phyloP scores from a whole-genome alignment of 2,888 invertebrate genomes.

The Pyrochroa serraticornis region DNA sequence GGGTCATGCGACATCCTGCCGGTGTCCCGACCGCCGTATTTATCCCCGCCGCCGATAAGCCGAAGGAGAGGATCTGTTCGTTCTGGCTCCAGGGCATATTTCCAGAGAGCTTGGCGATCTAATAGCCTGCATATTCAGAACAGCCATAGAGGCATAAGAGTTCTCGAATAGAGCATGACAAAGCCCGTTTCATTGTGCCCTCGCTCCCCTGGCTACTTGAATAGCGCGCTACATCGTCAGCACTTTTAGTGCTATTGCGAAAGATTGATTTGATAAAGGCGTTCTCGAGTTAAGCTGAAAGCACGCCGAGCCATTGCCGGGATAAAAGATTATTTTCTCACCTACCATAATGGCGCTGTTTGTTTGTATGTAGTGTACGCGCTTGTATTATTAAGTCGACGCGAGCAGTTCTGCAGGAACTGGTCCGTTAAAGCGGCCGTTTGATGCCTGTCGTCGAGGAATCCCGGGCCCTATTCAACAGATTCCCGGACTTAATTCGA shows the following conservation, averaged over 20 bases:
- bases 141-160: slow-evolving; percentile 39
- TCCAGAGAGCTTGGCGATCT: slow-evolving; percentile 23
- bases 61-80: neutral
- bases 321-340: slow-evolving; percentile 46
- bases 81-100: slow-evolving; percentile 7
- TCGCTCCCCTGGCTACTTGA: slow-evolving; percentile 49
- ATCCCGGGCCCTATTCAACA: too few relatives aligned
- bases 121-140: slow-evolving; percentile 43
- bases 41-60: slow-evolving; percentile 15
- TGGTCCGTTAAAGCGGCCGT: neutral
- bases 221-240: slow-evolving; percentile 54
- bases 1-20: slow-evolving; percentile 9
- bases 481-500: too few relatives aligned
- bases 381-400: slow-evolving; percentile 11
- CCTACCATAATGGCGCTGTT: slow-evolving; percentile 33
- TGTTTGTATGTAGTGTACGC: slow-evolving; percentile 27
- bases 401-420: neutral
- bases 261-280: slow-evolving; percentile 58
- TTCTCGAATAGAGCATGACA: slow-evolving; percentile 51
- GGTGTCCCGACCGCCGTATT: slow-evolving; percentile 4
- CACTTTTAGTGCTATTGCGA: slow-evolving; percentile 53
- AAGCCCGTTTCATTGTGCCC: slow-evolving; percentile 50
- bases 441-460: too few relatives aligned
- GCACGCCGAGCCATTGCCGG: slow-evolving; percentile 37
- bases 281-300: slow-evolving; percentile 49